phyloP scores from a whole-genome alignment of 2,888 invertebrate genomes.

The Apodemia duryi region DNA sequence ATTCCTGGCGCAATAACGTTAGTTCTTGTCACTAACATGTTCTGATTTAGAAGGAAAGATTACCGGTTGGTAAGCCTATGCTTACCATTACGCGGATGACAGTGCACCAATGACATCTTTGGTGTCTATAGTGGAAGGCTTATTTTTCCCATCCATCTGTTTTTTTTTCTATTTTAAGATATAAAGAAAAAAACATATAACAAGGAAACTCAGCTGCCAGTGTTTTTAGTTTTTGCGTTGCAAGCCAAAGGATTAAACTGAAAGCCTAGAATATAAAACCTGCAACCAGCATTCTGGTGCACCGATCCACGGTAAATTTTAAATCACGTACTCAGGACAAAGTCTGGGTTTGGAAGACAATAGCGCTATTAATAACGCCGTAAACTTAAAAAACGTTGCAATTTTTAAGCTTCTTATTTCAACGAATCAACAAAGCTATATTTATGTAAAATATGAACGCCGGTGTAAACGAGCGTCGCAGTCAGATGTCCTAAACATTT shows the following conservation, averaged over 20 bases:
- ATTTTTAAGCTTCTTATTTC: constrained; percentile 6
- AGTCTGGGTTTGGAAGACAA: constrained; percentile 4
- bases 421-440: constrained; percentile 17
- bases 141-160: too few species aligned
- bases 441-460: constrained; percentile 24
- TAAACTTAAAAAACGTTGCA: constrained; percentile 8
- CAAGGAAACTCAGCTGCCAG: not conserved
- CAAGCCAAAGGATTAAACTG: not conserved
- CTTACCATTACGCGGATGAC: too few species aligned
- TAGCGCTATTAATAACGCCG: constrained; percentile 6
- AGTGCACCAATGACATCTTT: too few species aligned
- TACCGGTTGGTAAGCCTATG: too few species aligned
- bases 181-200: too few species aligned
- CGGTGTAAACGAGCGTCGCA: constrained; percentile 26
- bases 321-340: constrained; percentile 2
- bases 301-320: not conserved
- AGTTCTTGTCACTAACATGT: too few species aligned
- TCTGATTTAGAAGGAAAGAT: too few species aligned
- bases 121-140: too few species aligned
- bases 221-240: not conserved
- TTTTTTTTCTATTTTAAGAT: too few species aligned
- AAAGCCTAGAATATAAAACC: not conserved
- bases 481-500: constrained; percentile 30
- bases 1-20: too few species aligned
- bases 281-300: not conserved